Evolutionary conservation across 2,113 vertebrate genomes (phyloP).

Genomic region (Micromys minutus): DNA sequence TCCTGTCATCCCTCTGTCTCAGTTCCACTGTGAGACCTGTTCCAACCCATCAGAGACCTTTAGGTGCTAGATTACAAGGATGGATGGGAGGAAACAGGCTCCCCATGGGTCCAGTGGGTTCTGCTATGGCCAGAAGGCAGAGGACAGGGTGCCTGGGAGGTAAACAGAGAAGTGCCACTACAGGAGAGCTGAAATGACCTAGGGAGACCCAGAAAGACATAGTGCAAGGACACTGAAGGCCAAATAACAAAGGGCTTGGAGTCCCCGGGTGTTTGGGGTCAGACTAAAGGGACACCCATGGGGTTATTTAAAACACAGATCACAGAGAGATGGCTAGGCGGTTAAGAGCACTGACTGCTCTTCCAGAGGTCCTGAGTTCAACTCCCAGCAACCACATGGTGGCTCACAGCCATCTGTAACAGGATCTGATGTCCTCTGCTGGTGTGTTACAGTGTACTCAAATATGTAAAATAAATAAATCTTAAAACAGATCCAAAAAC

Average conservation of each 20-base stretch:
- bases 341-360: too few relatives aligned
- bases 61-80: neutral
- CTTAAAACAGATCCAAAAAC: constrained; percentile 14
- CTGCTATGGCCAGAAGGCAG: neutral
- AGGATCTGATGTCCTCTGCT: too few relatives aligned
- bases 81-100: neutral
- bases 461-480: too few relatives aligned
- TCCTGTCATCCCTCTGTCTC: neutral
- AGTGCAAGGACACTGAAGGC: neutral
- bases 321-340: too few relatives aligned
- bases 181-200: neutral
- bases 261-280: neutral
- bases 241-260: neutral
- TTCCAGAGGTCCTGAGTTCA: too few relatives aligned
- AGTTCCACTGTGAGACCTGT: neutral
- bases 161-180: neutral
- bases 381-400: too few relatives aligned
- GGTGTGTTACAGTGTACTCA: too few relatives aligned
- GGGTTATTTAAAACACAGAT: constrained; percentile 3
- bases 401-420: too few relatives aligned
- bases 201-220: neutral
- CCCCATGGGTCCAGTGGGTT: neutral
- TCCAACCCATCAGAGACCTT: neutral
- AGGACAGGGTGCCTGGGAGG: neutral
- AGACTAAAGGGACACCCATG: constrained; percentile 9